phyloP scores from a whole-genome alignment of 2,797 vertebrate species.

The Sebastes steindachneri region DNA sequence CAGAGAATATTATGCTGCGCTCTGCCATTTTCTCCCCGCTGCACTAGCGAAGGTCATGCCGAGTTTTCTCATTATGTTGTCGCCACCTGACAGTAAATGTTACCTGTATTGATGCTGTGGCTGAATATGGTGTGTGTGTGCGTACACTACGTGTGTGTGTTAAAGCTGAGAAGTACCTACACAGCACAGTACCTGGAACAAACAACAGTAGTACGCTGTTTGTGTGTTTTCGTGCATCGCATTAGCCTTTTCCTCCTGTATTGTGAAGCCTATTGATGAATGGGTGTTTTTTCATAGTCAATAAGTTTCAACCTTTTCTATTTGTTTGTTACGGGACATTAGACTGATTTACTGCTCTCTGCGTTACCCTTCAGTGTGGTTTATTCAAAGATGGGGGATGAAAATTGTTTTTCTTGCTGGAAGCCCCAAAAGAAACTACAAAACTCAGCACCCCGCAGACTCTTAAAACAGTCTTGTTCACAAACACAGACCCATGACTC shows the following conservation, averaged over 20 bases:
- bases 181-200: background rate
- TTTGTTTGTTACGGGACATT: slow-evolving; percentile 25
- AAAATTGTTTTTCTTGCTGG: background rate
- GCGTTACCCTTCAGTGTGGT: background rate
- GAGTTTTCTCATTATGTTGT: slow-evolving; percentile 69
- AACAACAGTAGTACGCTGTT: background rate
- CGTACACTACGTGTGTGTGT: background rate
- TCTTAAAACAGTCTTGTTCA: background rate
- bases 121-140: slow-evolving; percentile 1
- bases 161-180: background rate
- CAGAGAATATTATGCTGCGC: slow-evolving; percentile 49
- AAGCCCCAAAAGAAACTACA: background rate
- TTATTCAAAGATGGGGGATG: slow-evolving; percentile 1
- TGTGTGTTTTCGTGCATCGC: background rate
- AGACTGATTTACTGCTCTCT: slow-evolving; percentile 19
- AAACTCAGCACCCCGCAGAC: background rate
- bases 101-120: slow-evolving; percentile 45
- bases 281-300: slow-evolving; percentile 17
- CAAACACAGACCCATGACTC: background rate
- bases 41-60: slow-evolving; percentile 51
- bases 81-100: slow-evolving; percentile 53
- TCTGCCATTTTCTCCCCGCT: slow-evolving; percentile 29
- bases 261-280: slow-evolving; percentile 16
- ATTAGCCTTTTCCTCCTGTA: background rate
- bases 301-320: slow-evolving; percentile 24